These are phyloP conservation scores for Hemicrepidius hirtus DNA, from an alignment of 2,888 invertebrate species.

Conservation along the genomic window DNA sequence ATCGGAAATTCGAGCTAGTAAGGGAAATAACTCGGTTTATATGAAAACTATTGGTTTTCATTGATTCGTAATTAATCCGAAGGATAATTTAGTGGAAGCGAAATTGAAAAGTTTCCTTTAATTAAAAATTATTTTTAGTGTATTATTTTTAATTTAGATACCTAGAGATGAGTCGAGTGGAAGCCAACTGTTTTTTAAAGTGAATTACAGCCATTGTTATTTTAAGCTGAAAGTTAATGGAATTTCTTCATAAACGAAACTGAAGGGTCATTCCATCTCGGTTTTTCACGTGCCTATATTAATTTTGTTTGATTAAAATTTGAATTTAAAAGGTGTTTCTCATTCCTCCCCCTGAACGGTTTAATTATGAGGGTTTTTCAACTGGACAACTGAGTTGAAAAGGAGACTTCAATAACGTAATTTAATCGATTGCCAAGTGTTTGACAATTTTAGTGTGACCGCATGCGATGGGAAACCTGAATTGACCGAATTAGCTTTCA, in stretches of 20 bases:
- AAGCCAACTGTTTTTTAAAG: constrained; percentile 4
- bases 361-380: constrained; percentile 20
- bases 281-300: constrained; percentile 8
- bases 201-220: constrained; percentile 13
- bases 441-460: constrained; percentile 28
- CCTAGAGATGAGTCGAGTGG: not conserved
- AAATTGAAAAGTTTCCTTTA: constrained; percentile 1
- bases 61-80: not conserved
- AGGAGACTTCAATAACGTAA: constrained; percentile 26
- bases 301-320: constrained; percentile 31
- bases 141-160: constrained; percentile 16
- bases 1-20: not conserved
- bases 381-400: constrained; percentile 23
- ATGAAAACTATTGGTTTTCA: constrained; percentile 6
- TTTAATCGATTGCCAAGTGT: constrained; percentile 35
- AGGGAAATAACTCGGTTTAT: not conserved
- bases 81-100: not conserved
- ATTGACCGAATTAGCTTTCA: constrained; percentile 31
- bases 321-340: constrained; percentile 22
- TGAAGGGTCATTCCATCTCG: constrained; percentile 21
- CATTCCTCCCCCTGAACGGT: not conserved
- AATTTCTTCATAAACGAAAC: constrained; percentile 26
- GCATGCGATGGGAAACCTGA: constrained; percentile 28
- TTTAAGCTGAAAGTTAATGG: constrained; percentile 27
- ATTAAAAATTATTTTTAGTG: too few species aligned